Base-by-base conservation (phyloP, 2,113 vertebrate species). In the Cariama cristata region DNA sequence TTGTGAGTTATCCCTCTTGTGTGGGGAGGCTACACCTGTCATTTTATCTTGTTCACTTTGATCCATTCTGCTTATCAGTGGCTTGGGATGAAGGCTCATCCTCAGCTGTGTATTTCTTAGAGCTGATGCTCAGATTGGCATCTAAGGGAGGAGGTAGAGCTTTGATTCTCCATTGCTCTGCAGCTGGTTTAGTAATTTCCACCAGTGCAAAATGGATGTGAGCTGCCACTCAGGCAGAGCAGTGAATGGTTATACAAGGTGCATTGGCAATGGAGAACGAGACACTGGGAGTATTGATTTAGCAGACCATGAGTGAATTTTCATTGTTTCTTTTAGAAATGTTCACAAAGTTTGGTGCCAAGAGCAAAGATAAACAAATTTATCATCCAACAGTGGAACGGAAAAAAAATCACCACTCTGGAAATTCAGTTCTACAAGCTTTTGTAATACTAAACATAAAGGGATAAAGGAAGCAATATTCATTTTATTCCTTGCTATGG, bases 281-380 rank as follows among this genome's bases (percentile, higher is more conserved):
- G 84, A 44, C 9, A 1, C 62, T 69, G 66, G 33, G 52, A 82
- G 69, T 35, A 91, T 80, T 91, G 95, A 91, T 85, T 94, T 88
- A 95, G 66, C 73, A 96, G 74, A 85, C 93, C 74, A 40, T 81
- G 91, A 82, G 66, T 49, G 88, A 66, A 23, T 75, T 91, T 68
- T 82, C 14, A 4, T 87, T 96, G 94, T 96, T 94, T 93, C 89
- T 96, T 95, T 95, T 93, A 96, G 91, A 96, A 95, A 93, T 79
- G 64, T 35, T 91, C 97, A 79, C 91, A 66, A 94, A 86, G 49
- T 95, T 89, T 68, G 38, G 49, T 73, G 96, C 94, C 96, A 96
- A 93, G 42, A 88, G 42, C 40, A 93, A 97, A 97, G 84, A 90
- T n/a, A 97, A 97, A 96, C 80, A 85, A 72, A 90, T 90, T 72